Evolutionary conservation across 2,888 invertebrate genomes (phyloP).

Genomic region (Scaptomyza parva): DNA sequence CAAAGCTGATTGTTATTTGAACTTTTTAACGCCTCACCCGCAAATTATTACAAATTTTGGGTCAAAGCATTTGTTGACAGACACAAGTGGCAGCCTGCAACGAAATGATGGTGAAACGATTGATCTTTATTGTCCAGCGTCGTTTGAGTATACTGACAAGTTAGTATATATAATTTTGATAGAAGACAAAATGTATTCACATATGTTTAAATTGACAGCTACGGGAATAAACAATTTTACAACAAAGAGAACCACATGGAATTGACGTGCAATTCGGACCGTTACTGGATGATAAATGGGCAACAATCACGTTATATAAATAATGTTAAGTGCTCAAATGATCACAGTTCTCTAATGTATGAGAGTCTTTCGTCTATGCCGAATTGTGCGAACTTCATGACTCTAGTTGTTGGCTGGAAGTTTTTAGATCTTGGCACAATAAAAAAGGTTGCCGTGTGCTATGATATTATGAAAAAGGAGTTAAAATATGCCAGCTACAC

Average conservation of each 20-base stretch:
- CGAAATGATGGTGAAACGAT: background rate
- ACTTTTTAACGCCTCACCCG: accelerated
- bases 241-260: background rate
- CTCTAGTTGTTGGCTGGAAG: constrained; percentile 36
- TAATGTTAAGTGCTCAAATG: background rate
- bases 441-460: constrained; percentile 48
- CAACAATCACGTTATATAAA: background rate
- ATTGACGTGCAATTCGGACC: background rate
- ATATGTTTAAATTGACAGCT: too few species aligned
- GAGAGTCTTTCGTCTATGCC: constrained; percentile 35
- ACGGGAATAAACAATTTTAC: too few species aligned
- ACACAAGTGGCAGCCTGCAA: background rate
- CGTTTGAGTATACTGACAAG: background rate
- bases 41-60: background rate
- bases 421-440: constrained; percentile 8
- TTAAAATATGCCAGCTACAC: constrained; percentile 50
- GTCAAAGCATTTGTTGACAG: background rate
- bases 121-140: background rate
- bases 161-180: background rate
- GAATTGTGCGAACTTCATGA: constrained; percentile 36
- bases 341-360: background rate
- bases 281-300: background rate
- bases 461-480: constrained; percentile 24
- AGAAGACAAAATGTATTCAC: too few species aligned
- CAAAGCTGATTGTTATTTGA: background rate